Conservation (phyloP, 2,113 vertebrate genomes). For the Prolemur simus region DNA sequence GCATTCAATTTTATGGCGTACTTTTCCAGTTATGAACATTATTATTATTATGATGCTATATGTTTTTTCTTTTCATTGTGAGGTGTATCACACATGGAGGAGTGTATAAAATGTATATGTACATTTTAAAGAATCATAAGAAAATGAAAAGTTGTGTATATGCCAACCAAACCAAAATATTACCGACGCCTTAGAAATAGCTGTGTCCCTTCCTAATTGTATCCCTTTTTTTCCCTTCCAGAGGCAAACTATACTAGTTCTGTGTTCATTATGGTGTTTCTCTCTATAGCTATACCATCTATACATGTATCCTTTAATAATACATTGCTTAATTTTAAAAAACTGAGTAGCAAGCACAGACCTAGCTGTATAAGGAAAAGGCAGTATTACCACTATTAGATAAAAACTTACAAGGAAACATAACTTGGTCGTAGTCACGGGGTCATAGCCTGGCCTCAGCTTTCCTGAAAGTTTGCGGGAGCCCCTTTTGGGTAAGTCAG, state of each 20-base stretch:
- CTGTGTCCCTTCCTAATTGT: background rate
- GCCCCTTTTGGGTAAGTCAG: background rate
- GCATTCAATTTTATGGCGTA: background rate
- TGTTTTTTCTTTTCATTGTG: constrained; percentile 21
- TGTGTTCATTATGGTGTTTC: background rate
- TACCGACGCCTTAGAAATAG: background rate
- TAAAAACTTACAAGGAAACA: background rate
- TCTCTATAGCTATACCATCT: background rate
- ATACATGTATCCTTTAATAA: background rate
- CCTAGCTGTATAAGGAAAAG: background rate
- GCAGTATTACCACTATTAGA: background rate
- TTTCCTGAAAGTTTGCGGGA: background rate
- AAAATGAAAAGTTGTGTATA: background rate
- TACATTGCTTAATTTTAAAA: background rate
- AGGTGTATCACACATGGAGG: background rate
- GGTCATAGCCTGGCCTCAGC: background rate
- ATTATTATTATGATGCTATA: background rate
- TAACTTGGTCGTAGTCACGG: background rate
- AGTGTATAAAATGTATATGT: background rate
- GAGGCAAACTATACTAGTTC: background rate
- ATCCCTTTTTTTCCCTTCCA: background rate
- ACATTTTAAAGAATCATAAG: constrained; percentile 40
- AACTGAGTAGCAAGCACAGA: background rate
- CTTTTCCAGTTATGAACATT: background rate
- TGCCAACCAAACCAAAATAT: background rate